Conservation (phyloP, 53 echinoderm and acorn worm genomes). For the Mesocentrotus franciscanus region DNA sequence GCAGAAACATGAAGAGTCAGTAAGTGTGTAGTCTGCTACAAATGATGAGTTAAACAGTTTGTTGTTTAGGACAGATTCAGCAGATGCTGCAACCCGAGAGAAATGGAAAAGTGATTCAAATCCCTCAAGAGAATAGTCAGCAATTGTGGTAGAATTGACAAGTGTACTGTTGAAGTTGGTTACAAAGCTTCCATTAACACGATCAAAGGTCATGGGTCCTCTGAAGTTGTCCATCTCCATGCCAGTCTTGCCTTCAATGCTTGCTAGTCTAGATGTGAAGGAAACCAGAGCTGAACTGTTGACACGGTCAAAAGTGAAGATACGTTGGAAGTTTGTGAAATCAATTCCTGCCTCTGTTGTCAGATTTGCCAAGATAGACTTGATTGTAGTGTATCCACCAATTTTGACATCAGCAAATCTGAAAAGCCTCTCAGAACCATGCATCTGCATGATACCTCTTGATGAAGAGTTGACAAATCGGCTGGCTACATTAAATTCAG, state of each 20-base stretch:
- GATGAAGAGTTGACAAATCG: conserved; percentile 72
- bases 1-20: conserved; percentile 70
- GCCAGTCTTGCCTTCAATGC: conserved; percentile 71
- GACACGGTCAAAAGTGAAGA: conserved; percentile 66
- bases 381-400: conserved; percentile 66
- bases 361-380: conserved; percentile 71
- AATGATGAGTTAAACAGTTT: conserved; percentile 24
- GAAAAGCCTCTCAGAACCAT: conserved; percentile 59
- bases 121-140: conserved; percentile 70
- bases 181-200: conserved; percentile 55
- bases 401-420: conserved; percentile 66
- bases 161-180: conserved; percentile 67
- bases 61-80: conserved; percentile 62
- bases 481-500: conserved; percentile 51
- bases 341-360: conserved; percentile 73
- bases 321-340: conserved; percentile 68
- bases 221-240: conserved; percentile 66
- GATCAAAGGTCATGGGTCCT: conserved; percentile 26
- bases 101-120: conserved; percentile 78
- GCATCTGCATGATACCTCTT: conserved; percentile 33
- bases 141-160: conserved; percentile 70
- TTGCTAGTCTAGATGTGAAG: conserved; percentile 71
- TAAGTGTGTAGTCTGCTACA: conserved; percentile 7
- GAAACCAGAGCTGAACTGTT: conserved; percentile 70
- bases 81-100: conserved; percentile 56